Evolutionary conservation across 2,888 invertebrate genomes (phyloP), one percentile per base, ranked within the genome.

Genomic region (Deroplatys truncata): DNA sequence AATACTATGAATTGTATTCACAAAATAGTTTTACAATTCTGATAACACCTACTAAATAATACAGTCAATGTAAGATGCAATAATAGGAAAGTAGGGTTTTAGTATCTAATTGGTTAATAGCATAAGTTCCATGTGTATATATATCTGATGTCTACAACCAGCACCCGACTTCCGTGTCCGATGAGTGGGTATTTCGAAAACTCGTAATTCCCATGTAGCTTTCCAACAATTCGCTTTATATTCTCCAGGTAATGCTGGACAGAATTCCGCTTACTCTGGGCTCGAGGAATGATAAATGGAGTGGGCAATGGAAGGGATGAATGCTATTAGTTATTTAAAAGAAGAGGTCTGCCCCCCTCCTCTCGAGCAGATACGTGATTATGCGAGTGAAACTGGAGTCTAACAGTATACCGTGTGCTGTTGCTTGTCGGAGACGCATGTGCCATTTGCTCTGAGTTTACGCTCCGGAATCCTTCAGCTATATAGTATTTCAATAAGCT

Each of bases 241-340:
- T 72, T 72, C 56, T 72, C 56, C 56, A 72, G 56, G 56, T 72
- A 4, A 72, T 72, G 20, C 20, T 72, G 56, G 56, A 20, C 25
- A 72, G 20, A 72, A 72, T 20, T 72, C 20, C 56, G 56, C 56
- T 20, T 72, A 72, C 56, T 20, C 20, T 72, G 0, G 56, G 5
- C 25, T 72, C 20, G 25, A 25, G 25, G 20, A 72, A 72, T 20
- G 25, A 16, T 9, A 35, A 35, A 35, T 35, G 56, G 20, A 25
- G 56, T 7, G 56, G 25, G 56, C 56, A 43, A 43, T 72, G 56
- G 56, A 72, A 72, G 25, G 20, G 56, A 72, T 72, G 86, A 82
- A 87, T 20, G 35, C 82, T 87, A 82, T 87, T 87, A 82, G 86
- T 82, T 82, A 87, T 87, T 87, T 87, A 82, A 86, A 87, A 87